Evolutionary conservation across 2,113 vertebrate genomes (phyloP), one percentile per base, ranked within the genome.

Genomic region (Melanotaenia duboulayi): DNA sequence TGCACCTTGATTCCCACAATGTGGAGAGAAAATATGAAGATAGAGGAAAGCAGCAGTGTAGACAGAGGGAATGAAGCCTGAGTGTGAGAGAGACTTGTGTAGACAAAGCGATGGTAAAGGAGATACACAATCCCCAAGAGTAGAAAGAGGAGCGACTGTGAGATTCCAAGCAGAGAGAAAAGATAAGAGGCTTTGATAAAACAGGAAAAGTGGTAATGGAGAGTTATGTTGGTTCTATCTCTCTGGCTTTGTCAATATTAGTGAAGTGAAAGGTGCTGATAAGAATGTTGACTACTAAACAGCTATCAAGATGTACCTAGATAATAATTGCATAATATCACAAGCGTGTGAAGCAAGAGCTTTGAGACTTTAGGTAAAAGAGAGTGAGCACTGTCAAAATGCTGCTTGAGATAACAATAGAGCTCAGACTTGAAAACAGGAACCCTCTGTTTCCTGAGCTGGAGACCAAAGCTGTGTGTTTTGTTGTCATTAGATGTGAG

Each of bases 361-460:
- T 20, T 24, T 51, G 66, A 69, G 60, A 12, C 2, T 24, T 13
- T 10, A 57, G 39, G 66, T 42, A 70, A 67, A 11, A 19, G 48
- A 61, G 28, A 57, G 46, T 46, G 44, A 24, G 37, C 24, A 69
- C 54, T 58, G 50, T 59, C n/a, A 65, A 49, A 63, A 57, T 50
- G 57, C 58, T 73, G 76, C 59, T 80, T 55, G 63, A 86, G 80
- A 87, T 87, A 93, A 93, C 91, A 94, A 93, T 92, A 83, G 88
- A 74, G 76, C 75, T 83, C 62, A 68, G 75, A 61, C 59, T 90
- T 65, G 84, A 90, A 90, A 94, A 94, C 93, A 94, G 93, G 93
- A 94, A 93, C 83, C 79, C 91, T 92, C 91, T 94, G 92, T 93
- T 94, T 94, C 93, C 94, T 93, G 90, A 76, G 76, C 76, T 70